Evolutionary conservation across 1,140 invertebrate species (phyloP), one percentile per base, ranked within the genome.

Genomic region (Coelopa frigida): DNA sequence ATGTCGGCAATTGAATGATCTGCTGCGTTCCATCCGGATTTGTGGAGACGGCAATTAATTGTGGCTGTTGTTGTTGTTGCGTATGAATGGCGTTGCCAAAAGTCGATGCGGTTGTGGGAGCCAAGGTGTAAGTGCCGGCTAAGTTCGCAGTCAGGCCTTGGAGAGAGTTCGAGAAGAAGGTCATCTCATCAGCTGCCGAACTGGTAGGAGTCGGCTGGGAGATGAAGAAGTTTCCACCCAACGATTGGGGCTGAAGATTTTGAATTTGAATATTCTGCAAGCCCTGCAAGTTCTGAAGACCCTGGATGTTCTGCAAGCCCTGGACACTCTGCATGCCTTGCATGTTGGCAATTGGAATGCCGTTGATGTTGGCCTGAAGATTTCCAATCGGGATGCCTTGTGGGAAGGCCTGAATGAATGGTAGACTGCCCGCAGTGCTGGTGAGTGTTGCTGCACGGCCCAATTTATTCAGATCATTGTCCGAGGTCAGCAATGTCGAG

Each of bases 1-100:
- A 41, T 14, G 63, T 54, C 0, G 64, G 63, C 24, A 67, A 22
- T 32, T 67, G 64, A 24, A 67, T 67, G 20, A 67, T 62, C 38
- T 66, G 62, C 18, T 66, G 62, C 0, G 59, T 61, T 2, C 62
- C 62, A 51, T 66, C 61, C 0, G 63, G 47, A 44, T 64, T 62
- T 0, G 64, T 60, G n/a, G 63, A 60, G 1, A 63, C 53, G 1
- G 63, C 59, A 21, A 67, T 64, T 20, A 64, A 21, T 44, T 68
- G 64, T 0, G 60, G 55, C 10, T 63, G 60, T 14, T 4, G 43
- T 43, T 27, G 60, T 24, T 42, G 49, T 26, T 26, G 31, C 49
- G 14, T 53, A 15, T 46, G 44, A 20, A 43, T 20, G 18, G 20
- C 12, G 7, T 23, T 6, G 31, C 46, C 27, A 42, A n/a, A 18